These are phyloP conservation scores for Protosalanx chinensis DNA, from an alignment of 2,797 vertebrate genomes.

Conservation along the genomic window DNA sequence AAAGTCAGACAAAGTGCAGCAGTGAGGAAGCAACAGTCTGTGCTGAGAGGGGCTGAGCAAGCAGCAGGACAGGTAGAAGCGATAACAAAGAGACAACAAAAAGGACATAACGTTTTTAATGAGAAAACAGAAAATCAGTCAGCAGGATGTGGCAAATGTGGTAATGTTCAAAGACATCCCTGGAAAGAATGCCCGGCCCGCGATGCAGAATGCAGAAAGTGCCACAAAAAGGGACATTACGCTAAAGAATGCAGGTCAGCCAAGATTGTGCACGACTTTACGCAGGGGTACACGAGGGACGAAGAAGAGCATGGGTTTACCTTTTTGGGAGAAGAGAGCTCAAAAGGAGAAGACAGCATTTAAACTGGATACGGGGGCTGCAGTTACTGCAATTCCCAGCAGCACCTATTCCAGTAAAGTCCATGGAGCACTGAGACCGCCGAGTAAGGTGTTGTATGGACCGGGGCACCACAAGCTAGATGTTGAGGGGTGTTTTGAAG, in stretches of 20 bases:
- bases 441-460: no score
- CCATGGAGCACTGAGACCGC: not conserved
- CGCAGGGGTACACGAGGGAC: not conserved
- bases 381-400: slow-evolving; percentile 21
- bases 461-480: slow-evolving; percentile 17
- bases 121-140: not conserved
- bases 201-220: slow-evolving; percentile 29
- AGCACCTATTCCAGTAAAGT: slow-evolving; percentile 1
- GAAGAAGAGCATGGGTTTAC: slow-evolving; percentile 17
- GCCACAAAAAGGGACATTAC: slow-evolving; percentile 28
- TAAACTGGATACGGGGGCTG: slow-evolving; percentile 32
- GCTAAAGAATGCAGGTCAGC: slow-evolving; percentile 25
- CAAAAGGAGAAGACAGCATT: slow-evolving; percentile 15
- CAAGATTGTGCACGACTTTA: slow-evolving; percentile 11
- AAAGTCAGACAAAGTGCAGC: slow-evolving; percentile 24
- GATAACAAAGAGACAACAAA: slow-evolving; percentile 6
- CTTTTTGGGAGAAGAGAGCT: slow-evolving; percentile 20
- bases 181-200: slow-evolving; percentile 30
- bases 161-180: slow-evolving; percentile 2
- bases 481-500: slow-evolving; percentile 4
- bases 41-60: slow-evolving; percentile 11
- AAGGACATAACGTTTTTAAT: not conserved
- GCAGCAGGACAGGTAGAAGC: not conserved
- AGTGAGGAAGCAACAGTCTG: slow-evolving; percentile 31
- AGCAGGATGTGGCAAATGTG: slow-evolving; percentile 15